Evolutionary conservation across 2,797 vertebrate species (phyloP).

Genomic region (Echiichthys vipera): DNA sequence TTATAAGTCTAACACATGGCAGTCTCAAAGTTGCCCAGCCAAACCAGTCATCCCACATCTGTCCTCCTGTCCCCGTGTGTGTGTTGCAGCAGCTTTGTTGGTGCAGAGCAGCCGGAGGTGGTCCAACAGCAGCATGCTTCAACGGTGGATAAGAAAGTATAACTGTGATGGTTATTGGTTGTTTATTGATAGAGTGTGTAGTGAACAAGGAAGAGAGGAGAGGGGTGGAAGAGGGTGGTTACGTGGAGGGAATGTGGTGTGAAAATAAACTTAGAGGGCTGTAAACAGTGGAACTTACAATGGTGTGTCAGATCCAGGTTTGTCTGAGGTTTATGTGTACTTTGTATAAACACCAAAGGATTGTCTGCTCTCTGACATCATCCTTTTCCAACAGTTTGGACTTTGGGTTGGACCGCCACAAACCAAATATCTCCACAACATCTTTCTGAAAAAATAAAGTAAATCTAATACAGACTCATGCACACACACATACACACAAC

Average conservation of each 20-base stretch:
- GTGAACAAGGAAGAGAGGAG: slow-evolving; percentile 52
- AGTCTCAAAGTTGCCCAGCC: slow-evolving; percentile 19
- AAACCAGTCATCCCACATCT: slow-evolving; percentile 49
- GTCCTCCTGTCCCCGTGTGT: slow-evolving; percentile 24
- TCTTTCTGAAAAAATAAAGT: slow-evolving; percentile 32
- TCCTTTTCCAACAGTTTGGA: slow-evolving; percentile 59
- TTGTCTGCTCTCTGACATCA: slow-evolving; percentile 64
- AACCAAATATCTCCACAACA: slow-evolving; percentile 28
- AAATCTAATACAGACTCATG: not conserved
- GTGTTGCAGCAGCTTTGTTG: slow-evolving; percentile 8
- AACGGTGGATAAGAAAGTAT: slow-evolving; percentile 41
- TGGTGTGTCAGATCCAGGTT: slow-evolving; percentile 44
- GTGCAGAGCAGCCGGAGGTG: slow-evolving; percentile 10
- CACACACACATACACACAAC: slow-evolving; percentile 5
- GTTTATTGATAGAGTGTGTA: slow-evolving; percentile 74
- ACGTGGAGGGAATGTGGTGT: slow-evolving; percentile 57
- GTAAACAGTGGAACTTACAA: slow-evolving; percentile 54
- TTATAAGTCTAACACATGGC: slow-evolving; percentile 59
- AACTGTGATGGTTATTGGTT: slow-evolving; percentile 39
- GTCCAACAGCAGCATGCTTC: slow-evolving; percentile 50
- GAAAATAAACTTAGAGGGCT: slow-evolving; percentile 75
- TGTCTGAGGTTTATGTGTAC: slow-evolving; percentile 39
- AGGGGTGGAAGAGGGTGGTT: slow-evolving; percentile 36
- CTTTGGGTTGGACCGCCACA: slow-evolving; percentile 31
- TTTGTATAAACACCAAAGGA: slow-evolving; percentile 59